Base-by-base conservation (phyloP, 1,140 invertebrate species). In the Sweltsa coloradensis region DNA sequence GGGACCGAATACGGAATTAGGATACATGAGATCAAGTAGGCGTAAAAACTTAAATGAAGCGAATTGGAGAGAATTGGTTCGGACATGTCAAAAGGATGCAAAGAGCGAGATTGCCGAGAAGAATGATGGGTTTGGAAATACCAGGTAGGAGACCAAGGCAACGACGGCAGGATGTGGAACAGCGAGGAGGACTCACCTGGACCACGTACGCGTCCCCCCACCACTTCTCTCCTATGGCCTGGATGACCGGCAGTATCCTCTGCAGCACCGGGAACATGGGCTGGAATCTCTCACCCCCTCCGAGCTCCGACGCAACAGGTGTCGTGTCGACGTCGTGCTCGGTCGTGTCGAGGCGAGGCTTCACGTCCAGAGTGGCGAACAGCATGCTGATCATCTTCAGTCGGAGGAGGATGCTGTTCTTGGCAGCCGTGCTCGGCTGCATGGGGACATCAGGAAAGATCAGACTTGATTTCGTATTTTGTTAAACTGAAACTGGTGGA, bases 301-400 rank as follows among this genome's bases (percentile, higher is more conserved):
- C 47, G 60, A 66, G 65, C 0, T 59, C 62, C 6, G 60, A 60
- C 1, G 67, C 14, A 0, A 59, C 60, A 0, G 39, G 14, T 5
- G 34, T 40, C 23, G 14, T 14, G 27, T 41, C 45, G 3, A 22
- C 26, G 16, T 53, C 50, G 24, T 49, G 47, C 1, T 53, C 31
- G 16, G 36, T 36, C 51, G 24, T 59, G 22, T 50, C 64, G 57
- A 4, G 63, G 59, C 23, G 46, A 14, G 54, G 5, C 59, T 60
- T 49, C 52, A 54, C 57, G 52, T 85, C 74, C 0, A 89, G 60
- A 1, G 79, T 77, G 1, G 73, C 69, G 56, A 85, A 79, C 34
- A 89, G 67, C 49, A 74, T 81, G 0, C 78, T 73, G 3, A 83
- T 63, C 72, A 88, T 83, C 56, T 79, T 80, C 5, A 88, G 60